phyloP scores from a whole-genome alignment of 2,797 vertebrate genomes.

The Xiphophorus birchmanni region DNA sequence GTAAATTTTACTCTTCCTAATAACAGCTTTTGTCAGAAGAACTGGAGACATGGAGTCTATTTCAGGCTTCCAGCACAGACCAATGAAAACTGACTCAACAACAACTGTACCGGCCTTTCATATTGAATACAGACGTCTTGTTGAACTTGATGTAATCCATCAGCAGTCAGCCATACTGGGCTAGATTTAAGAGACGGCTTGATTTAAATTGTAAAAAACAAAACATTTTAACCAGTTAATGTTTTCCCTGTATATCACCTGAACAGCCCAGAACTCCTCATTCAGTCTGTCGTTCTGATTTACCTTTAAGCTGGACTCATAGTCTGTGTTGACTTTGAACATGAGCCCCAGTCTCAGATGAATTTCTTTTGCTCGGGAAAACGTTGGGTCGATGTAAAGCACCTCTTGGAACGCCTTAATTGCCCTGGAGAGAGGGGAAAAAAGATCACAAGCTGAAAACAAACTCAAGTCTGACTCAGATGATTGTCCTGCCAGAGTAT shows the following conservation, averaged over 20 bases:
- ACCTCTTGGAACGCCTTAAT: slow-evolving; percentile 99
- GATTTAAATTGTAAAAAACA: background rate
- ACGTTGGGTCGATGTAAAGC: slow-evolving; percentile 96
- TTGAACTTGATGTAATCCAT: background rate
- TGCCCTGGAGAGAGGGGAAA: slow-evolving; percentile 82
- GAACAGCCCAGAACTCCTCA: background rate
- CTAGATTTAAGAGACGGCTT: background rate
- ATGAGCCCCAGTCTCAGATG: slow-evolving; percentile 98
- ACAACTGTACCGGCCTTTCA: background rate
- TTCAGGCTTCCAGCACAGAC: background rate
- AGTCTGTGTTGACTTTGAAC: slow-evolving; percentile 99
- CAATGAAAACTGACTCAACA: background rate
- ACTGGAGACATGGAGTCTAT: slow-evolving; percentile 10
- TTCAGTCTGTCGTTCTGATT: background rate
- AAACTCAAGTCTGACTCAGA: background rate
- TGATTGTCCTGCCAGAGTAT: background rate
- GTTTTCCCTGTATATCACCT: background rate
- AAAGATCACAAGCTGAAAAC: slow-evolving; percentile 1
- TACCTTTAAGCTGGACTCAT: slow-evolving; percentile 98
- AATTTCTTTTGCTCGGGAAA: slow-evolving; percentile 96
- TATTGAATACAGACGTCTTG: background rate
- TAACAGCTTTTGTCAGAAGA: slow-evolving; percentile 1
- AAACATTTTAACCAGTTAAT: background rate
- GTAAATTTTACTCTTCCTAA: background rate
- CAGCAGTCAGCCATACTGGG: background rate